A percentile compares a stretch with the other conserved stretches of the same genome.
Evolutionary conservation across 2,888 invertebrate genomes (phyloP).

Genomic region (Achlya flavicornis): DNA sequence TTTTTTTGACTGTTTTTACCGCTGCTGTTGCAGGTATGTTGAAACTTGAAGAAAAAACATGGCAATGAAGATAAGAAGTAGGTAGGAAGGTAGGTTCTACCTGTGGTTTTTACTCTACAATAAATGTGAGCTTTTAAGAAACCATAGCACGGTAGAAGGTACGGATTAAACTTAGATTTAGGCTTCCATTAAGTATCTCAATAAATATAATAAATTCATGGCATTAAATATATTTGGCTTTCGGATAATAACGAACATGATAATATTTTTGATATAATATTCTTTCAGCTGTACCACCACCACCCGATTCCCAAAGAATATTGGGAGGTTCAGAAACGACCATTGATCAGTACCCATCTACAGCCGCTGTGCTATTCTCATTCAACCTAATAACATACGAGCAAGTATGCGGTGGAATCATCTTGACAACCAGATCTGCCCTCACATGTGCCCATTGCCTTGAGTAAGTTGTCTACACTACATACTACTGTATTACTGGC

Average conservation of each 20-base stretch:
- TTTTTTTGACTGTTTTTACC: conserved; percentile 23
- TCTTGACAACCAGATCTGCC: conserved; percentile 42
- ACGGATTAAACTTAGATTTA: too few species aligned
- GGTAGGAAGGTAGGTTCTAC: too few species aligned
- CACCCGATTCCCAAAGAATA: conserved; percentile 36
- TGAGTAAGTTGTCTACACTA: conserved; percentile 33
- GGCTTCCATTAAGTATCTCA: too few species aligned
- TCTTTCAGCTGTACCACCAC: conserved; percentile 31
- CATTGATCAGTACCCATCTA: conserved; percentile 40
- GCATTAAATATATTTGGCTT: not conserved
- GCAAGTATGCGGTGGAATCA: conserved; percentile 44
- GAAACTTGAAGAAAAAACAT: not conserved
- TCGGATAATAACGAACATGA: not conserved
- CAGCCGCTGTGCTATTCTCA: conserved; percentile 38
- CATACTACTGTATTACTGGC: too few species aligned
- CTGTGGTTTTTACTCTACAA: too few species aligned
- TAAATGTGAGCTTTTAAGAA: too few species aligned
- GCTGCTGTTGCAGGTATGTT: conserved; percentile 28
- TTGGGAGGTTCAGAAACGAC: conserved; percentile 48
- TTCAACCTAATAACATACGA: conserved; percentile 26
- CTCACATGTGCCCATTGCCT: conserved; percentile 49
- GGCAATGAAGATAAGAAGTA: too few species aligned
- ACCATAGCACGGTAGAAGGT: too few species aligned
- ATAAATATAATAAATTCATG: too few species aligned
- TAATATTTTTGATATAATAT: conserved; percentile 5